Base-by-base conservation (phyloP, 2,797 vertebrate species). In the Uromys caudimaculatus region DNA sequence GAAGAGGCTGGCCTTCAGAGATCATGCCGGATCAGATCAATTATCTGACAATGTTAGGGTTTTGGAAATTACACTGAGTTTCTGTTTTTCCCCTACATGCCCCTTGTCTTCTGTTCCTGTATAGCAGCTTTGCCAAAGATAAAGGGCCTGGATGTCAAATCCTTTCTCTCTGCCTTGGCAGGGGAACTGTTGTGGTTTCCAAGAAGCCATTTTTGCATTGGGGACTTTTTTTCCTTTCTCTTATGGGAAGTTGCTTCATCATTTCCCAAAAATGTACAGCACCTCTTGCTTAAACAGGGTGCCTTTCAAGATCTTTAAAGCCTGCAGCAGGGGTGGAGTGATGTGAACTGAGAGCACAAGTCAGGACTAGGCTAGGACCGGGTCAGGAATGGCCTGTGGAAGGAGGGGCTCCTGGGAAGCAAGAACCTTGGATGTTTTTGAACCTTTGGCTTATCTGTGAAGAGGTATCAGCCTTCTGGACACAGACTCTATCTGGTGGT, bases 251-350 rank as follows among this genome's bases (percentile, higher is more conserved):
- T 95, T 96, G 89, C 82, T 96, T 96, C 97, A 2, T 97, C 95
- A 94, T 79, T 98, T 98, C 93, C 97, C 91, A 58, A 98, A 93
- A 96, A 69, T 94, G 95, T 69, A 95, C 94, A 24, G 24, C 85
- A 97, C 96, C 83, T 97, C 86, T 97, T 98, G 93, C 95, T 97
- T 97, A 97, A 96, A 93, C 94, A 85, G 97, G 95, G 95, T 93
- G 79, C 93, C 83, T 83, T 89, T 97, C 54, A 89, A 98, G 92
- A 96, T 95, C 95, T 87, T 67, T 89, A 91, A 81, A 97, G 84
- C 96, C 93, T 94, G 76, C 92, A 95, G 58, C 81, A 27, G 54
- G 94, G 44, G 35, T 93, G 41, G 81, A 52, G 82, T 83, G 23
- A 97, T 98, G 83, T 98, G 97, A 97, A 17, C 85, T 96, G 41